Base-by-base conservation (phyloP, 2,797 vertebrate species). In the Orestias chungarensis region DNA sequence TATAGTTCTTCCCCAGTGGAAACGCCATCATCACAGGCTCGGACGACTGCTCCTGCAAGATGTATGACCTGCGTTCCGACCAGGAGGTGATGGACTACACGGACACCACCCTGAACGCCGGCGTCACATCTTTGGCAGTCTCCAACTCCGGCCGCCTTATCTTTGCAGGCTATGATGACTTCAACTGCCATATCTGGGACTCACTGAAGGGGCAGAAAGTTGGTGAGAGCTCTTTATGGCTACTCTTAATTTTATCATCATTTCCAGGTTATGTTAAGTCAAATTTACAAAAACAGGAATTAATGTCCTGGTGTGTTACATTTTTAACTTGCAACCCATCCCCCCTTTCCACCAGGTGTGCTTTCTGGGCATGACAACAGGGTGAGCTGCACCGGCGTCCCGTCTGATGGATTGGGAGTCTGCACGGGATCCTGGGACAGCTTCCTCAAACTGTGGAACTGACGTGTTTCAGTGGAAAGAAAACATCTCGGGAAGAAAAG, bases 171-270 rank as follows among this genome's bases (percentile, higher is more conserved):
- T 99, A 99, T 0, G 97, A 99, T 0, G 97, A 99, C 92, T 99
- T 99, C 93, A 99, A 99, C 94, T 99, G 98, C 89, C 97, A 99
- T 82, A 94, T 99, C 89, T 99, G 98, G 98, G 98, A 99, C 75
- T 75, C 92, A 0, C 91, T 95, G 82, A 94, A 95, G 89, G 94
- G 92, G 23, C 93, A 94, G 84, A 94, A 91, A 94, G 91, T 94
- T 1, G 94, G 95, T 95, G 78, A 91, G 92, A 64, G 10, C 1
- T 6, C 6, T 25, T 17, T 1, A 15, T 20, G 5, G 15, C 18
- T 12, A 17, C 27, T 15, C 1, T 31, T n/a, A 0, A 9, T 62
- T 14, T 15, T 23, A 6, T 20, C 18, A 11, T 62, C 33, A 23
- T n/a, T 40, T 40, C 5, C 3, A 11, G 11, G 20, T 23, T 61